Evolutionary conservation across 1,140 invertebrate species (phyloP), one percentile per base, ranked within the genome.

Genomic region (Drosophila cardini): DNA sequence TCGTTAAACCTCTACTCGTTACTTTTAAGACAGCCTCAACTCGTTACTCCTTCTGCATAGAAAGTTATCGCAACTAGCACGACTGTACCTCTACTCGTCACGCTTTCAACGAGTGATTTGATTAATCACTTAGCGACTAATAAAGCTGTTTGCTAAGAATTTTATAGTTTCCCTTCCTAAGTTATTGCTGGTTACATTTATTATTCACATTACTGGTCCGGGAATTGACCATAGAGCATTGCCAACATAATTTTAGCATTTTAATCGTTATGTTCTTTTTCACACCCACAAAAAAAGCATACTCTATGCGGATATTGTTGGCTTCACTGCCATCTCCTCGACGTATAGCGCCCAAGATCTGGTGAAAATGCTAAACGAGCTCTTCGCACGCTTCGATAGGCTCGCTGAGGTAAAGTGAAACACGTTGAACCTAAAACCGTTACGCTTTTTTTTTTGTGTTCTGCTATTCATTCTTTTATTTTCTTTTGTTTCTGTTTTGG

Each of bases 241-340:
- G 36, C 10, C 21, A 3, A 26, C 21, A 4, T 5, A 26, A 38
- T 38, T 38, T 11, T 11, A n/a, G 36, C 10, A 38, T 40, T 48
- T 46, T 62, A 76, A 79, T 46, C 42, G 55, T 60, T 71, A 71
- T 58, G 57, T 68, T 55, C 60, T 56, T 48, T 78, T 65, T 72
- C 45, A 15, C 55, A 73, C 65, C 48, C 42, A 64, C 45, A 34
- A 62, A 26, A 62, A 26, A 76, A 96, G 96, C 91, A 97, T 98
- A 89, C 93, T 97, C 42, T 97, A 97, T 92, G 97, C 97, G 13
- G 97, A 98, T 92, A 98, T 98, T 85, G 97, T 98, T 4, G 97
- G 97, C 18, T 98, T 98, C 91, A 98, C 97, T 0, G 97, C 97
- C 26, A 98, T 98, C 72, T 98, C 98, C 0, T 99, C 98, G 1